Evolutionary conservation across 2,888 invertebrate species (phyloP).

Genomic region (Cecidostiba fungosa): DNA sequence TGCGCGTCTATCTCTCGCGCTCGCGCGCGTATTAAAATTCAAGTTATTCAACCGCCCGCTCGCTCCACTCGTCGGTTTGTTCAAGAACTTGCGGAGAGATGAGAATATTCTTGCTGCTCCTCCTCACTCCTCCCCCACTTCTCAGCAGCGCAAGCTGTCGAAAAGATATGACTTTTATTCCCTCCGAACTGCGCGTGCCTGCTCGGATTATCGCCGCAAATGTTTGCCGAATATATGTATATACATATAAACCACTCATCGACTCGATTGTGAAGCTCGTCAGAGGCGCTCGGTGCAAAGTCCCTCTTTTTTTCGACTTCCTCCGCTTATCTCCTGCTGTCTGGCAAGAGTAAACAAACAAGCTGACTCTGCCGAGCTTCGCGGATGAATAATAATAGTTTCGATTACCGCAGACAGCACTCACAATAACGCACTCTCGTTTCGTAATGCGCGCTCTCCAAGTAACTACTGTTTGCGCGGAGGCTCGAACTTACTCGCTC

Average conservation of each 20-base stretch:
- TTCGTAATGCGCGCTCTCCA: not conserved
- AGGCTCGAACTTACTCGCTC: conserved; percentile 34
- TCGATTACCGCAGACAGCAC: not conserved
- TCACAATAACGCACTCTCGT: not conserved
- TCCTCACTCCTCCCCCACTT: conserved; percentile 16
- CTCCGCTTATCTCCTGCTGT: not conserved
- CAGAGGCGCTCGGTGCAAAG: conserved; percentile 34
- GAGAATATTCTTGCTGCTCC: conserved; percentile 31
- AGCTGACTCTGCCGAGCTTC: not conserved
- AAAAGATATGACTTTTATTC: conserved; percentile 40
- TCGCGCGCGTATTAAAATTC: conserved; percentile 53
- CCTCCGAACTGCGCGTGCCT: not conserved
- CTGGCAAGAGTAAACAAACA: not conserved
- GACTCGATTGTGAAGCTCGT: conserved; percentile 5
- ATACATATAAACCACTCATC: not conserved
- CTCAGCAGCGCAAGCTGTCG: not conserved
- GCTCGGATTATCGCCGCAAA: conserved; percentile 33
- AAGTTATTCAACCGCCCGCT: conserved; percentile 52
- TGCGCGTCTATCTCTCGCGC: not conserved
- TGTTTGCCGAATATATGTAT: conserved; percentile 3
- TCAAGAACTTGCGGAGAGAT: conserved; percentile 37
- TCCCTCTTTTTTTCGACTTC: not conserved
- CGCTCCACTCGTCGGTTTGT: conserved; percentile 17
- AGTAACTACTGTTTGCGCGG: not conserved
- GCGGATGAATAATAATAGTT: not conserved